Evolutionary conservation across 1,140 invertebrate genomes (phyloP).

Genomic region (Drosophila yakuba): DNA sequence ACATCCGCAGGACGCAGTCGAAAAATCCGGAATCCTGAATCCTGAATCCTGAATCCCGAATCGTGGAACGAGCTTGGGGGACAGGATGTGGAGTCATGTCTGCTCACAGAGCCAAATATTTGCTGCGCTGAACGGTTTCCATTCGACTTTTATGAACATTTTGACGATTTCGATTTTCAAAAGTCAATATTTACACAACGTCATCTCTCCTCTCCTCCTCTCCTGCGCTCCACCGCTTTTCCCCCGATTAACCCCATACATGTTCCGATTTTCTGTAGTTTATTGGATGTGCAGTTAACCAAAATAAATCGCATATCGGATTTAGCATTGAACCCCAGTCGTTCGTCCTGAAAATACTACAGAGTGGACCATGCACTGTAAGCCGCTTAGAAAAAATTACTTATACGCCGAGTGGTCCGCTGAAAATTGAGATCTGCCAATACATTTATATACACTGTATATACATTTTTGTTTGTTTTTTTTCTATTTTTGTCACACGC

Average conservation of each 20-base stretch:
- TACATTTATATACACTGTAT: not conserved
- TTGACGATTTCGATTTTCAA: constrained; percentile 80
- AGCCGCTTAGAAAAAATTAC: constrained; percentile 78
- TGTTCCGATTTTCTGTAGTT: constrained; percentile 45
- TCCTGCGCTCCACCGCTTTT: too few species aligned
- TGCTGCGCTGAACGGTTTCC: constrained; percentile 66
- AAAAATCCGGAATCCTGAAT: not conserved
- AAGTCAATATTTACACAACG: constrained; percentile 76
- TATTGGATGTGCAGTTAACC: constrained; percentile 81
- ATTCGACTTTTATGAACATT: constrained; percentile 77
- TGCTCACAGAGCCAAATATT: constrained; percentile 72
- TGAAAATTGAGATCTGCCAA: constrained; percentile 39
- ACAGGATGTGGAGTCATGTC: constrained; percentile 40
- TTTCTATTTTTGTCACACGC: not conserved
- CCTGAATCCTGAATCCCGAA: not conserved
- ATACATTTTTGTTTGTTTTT: constrained; percentile 18
- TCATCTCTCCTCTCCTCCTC: not conserved
- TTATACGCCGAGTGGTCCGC: constrained; percentile 64
- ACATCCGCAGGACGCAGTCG: constrained; percentile 31
- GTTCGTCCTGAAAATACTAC: constrained; percentile 6
- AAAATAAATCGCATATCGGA: constrained; percentile 80
- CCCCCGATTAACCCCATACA: not conserved
- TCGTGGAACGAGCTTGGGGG: not conserved
- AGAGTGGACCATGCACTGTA: constrained; percentile 22
- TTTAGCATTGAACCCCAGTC: constrained; percentile 39